Conservation (phyloP, 1,140 invertebrate species). For the Planococcus citri region DNA sequence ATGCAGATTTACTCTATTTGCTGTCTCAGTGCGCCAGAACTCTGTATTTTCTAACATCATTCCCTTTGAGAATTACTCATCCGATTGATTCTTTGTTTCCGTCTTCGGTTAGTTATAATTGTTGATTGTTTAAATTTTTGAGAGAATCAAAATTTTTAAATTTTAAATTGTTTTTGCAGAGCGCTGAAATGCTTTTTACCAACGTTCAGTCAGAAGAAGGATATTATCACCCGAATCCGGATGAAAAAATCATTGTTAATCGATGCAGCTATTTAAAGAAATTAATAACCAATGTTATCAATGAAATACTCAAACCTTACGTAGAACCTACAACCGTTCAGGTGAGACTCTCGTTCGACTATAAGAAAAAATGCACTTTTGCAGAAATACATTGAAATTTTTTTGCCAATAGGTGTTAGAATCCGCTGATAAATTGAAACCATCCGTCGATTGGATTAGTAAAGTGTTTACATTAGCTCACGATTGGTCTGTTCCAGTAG, state of each 20-base stretch:
- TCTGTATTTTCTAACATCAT: constrained; percentile 62
- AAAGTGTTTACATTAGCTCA: constrained; percentile 55
- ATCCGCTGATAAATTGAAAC: constrained; percentile 3
- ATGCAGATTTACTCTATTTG: constrained; percentile 59
- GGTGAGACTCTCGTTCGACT: neutral
- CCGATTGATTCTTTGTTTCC: constrained; percentile 57
- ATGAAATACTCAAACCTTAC: constrained; percentile 11
- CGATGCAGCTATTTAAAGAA: constrained; percentile 2
- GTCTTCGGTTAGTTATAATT: constrained; percentile 32
- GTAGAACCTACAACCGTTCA: neutral
- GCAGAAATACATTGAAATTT: too few relatives aligned
- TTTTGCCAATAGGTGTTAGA: neutral
- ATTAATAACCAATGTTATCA: neutral
- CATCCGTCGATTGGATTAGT: constrained; percentile 44
- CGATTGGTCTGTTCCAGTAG: constrained; percentile 65
- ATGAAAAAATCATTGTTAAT: constrained; percentile 14
- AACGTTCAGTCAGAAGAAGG: neutral
- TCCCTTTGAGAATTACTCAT: constrained; percentile 59
- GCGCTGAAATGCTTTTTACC: constrained; percentile 2
- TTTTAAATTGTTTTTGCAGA: neutral
- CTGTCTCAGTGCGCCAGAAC: constrained; percentile 39
- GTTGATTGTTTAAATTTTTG: neutral
- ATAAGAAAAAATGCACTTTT: too few relatives aligned
- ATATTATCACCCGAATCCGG: constrained; percentile 5
- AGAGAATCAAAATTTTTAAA: neutral